Conservation (phyloP, 2,113 vertebrate species). For the Menura novaehollandiae region DNA sequence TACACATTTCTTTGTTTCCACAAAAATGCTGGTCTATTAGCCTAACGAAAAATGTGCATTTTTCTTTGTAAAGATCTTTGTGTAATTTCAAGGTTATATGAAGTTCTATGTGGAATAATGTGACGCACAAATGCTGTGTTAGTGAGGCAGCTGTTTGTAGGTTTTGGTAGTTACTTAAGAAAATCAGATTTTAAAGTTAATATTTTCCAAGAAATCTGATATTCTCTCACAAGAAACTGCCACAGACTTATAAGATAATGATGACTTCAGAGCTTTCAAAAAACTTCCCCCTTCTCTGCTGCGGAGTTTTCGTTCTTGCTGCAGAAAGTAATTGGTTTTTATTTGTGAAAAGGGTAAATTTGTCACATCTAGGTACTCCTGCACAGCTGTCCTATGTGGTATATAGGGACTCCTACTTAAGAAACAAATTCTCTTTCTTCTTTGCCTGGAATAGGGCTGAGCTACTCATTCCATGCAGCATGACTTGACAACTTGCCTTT, state of each 20-base stretch:
- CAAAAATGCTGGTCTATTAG: not conserved
- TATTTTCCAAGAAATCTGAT: not conserved
- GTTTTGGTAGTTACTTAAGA: not conserved
- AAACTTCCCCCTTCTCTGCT: not conserved
- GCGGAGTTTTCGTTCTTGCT: not conserved
- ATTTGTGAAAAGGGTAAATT: not conserved
- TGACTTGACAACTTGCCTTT: not conserved
- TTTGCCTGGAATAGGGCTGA: not conserved
- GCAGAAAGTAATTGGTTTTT: not conserved
- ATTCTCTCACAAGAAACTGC: not conserved
- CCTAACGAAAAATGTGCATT: not conserved
- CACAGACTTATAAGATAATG: not conserved
- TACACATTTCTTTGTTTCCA: not conserved
- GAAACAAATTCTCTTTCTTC: not conserved
- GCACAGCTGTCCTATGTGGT: not conserved
- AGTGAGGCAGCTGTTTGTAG: not conserved
- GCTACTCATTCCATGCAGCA: not conserved
- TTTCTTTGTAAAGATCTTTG: not conserved
- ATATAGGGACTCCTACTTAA: not conserved
- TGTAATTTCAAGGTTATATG: not conserved
- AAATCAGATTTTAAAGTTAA: not conserved
- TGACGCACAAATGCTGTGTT: not conserved
- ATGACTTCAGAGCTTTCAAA: not conserved
- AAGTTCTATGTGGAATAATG: not conserved
- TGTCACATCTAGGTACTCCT: not conserved